These are phyloP conservation scores for Corythaixoides concolor DNA, from an alignment of 2,113 vertebrate species.

Conservation along the genomic window DNA sequence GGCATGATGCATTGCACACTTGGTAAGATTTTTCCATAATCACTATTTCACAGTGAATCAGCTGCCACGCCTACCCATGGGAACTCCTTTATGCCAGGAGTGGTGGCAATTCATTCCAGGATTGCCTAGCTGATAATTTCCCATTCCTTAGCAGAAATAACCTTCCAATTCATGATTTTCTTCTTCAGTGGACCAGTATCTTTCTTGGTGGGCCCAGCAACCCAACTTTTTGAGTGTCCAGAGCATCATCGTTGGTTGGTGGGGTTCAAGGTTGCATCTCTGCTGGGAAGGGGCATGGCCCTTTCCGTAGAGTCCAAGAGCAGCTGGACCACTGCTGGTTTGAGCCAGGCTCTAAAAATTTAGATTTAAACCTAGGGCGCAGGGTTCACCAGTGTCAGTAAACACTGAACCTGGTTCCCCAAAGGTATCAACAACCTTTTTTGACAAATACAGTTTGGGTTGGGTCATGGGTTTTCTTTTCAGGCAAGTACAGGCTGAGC, in stretches of 20 bases:
- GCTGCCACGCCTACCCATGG: accelerated
- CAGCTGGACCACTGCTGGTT: not conserved
- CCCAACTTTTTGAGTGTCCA: accelerated
- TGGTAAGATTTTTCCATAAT: not conserved
- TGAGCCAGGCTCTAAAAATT: not conserved
- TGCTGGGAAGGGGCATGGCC: not conserved
- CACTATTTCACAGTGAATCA: not conserved
- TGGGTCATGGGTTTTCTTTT: not conserved
- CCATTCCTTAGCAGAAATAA: not conserved
- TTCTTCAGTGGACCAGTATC: not conserved
- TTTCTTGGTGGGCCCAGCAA: not conserved
- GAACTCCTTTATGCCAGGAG: not conserved
- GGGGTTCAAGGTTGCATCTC: not conserved
- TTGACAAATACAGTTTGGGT: accelerated
- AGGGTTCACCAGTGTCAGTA: not conserved
- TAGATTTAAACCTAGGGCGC: accelerated
- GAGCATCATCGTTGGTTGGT: accelerated
- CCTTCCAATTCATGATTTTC: not conserved
- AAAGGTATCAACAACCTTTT: not conserved
- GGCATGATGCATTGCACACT: accelerated
- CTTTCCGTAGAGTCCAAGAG: not conserved
- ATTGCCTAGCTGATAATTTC: not conserved
- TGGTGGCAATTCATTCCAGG: not conserved
- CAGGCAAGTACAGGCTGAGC: not conserved
- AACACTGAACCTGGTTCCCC: not conserved